Conservation (phyloP, 2,113 vertebrate genomes). For the Phyllostomus discolor region DNA sequence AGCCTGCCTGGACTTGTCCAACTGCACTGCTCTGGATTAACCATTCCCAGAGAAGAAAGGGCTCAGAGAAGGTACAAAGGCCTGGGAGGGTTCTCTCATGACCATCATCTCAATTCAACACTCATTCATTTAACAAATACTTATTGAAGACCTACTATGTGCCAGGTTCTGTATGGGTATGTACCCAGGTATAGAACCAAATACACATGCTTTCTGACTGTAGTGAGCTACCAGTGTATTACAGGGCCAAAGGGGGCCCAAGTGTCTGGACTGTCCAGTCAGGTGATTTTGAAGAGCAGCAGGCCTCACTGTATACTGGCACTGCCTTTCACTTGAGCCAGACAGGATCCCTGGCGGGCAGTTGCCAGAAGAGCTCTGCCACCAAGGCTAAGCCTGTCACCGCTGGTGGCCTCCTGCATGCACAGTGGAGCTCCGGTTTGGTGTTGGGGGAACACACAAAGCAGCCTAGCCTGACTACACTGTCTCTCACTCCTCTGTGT, state of each 20-base stretch:
- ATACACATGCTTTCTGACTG: background rate
- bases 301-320: background rate
- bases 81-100: background rate
- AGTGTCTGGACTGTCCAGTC: background rate
- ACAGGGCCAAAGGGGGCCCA: background rate
- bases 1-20: background rate
- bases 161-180: background rate
- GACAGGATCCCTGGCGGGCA: background rate
- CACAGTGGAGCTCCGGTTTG: background rate
- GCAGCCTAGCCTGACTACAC: background rate
- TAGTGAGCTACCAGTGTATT: background rate
- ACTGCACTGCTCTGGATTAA: background rate
- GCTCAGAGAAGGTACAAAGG: background rate
- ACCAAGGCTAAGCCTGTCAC: background rate
- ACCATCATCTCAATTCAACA: background rate
- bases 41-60: background rate
- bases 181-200: background rate
- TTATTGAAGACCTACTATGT: slow-evolving; percentile 14
- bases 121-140: background rate
- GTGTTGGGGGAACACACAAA: background rate
- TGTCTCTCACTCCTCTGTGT: background rate
- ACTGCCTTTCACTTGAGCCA: background rate
- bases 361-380: background rate
- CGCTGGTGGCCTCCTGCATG: background rate
- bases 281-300: background rate